Evolutionary conservation across 1,140 invertebrate genomes (phyloP), one percentile per base, ranked within the genome.

Genomic region (Physella acuta): DNA sequence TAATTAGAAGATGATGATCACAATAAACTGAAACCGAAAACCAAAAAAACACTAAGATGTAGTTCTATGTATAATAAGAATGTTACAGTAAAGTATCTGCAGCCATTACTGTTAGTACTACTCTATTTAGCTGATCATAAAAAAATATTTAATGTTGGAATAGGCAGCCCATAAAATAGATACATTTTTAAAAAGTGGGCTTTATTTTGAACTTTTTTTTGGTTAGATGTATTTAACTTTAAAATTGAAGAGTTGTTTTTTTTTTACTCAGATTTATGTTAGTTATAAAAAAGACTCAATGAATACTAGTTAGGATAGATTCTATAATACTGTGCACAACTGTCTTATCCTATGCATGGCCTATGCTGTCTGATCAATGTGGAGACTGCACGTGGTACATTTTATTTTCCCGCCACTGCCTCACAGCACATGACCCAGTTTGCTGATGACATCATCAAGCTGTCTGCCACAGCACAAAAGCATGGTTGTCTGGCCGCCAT

Each of bases 391-490:
- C 2, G 39, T 61, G 20, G 4, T 61, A 44, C 20, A 61, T 61
- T 37, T n/a, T 11, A 5, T 17, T 36, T 61, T 44, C 59, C 59
- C 36, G n/a, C 36, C 59, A 58, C 56, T 20, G 16, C 30, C 31
- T 58, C 11, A 58, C 8, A 4, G 53, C 14, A 33, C 17, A 34
- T 59, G 59, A 34, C 30, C 59, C 26, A 59, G 59, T 44, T 28
- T 28, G 33, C n/a, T 26, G 1, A 31, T 61, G 36, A 44, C 59
- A 61, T 61, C 59, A 61, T 61, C 59, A n/a, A 11, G 3, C 31
- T 11, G 2, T 61, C n/a, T 44, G 34, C 24, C 3, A 3, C 26
- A 5, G 59, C 36, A 61, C 59, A 61, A 61, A 39, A 61, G 59
- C 59, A 61, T 11, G 36, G 24, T 8, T 61, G 34, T 44, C 34